Conservation (phyloP, 53 echinoderm and acorn worm genomes). For the Antedon mediterranea region DNA sequence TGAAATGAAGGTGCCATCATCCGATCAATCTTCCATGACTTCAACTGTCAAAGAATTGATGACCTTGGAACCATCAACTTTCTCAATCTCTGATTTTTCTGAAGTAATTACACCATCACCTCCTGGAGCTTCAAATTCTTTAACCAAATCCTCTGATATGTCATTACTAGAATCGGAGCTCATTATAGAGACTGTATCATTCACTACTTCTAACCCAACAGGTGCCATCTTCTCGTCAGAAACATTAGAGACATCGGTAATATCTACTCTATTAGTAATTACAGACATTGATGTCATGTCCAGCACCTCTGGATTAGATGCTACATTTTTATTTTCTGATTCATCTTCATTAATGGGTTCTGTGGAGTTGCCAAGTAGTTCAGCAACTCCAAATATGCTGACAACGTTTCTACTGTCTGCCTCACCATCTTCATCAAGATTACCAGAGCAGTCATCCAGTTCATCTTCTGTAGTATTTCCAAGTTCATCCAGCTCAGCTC, state of each 20-base stretch:
- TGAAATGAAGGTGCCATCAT: not conserved
- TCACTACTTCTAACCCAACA: too few species aligned
- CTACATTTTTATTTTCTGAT: not conserved
- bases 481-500: not conserved
- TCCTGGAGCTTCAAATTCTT: not conserved
- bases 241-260: too few species aligned
- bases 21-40: not conserved
- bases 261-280: too few species aligned
- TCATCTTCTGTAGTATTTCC: not conserved
- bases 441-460: not conserved
- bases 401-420: not conserved
- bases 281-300: not conserved
- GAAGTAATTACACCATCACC: not conserved
- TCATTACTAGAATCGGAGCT: not conserved
- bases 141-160: not conserved
- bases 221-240: too few species aligned
- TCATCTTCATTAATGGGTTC: not conserved
- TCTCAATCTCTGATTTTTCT: not conserved
- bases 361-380: not conserved
- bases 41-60: not conserved
- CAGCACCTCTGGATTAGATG: not conserved
- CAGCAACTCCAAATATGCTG: not conserved
- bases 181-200: not conserved
- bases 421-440: not conserved
- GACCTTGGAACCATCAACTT: not conserved